Evolutionary conservation across 1,140 invertebrate genomes (phyloP), one percentile per base, ranked within the genome.

Genomic region (Lordiphosa collinella): DNA sequence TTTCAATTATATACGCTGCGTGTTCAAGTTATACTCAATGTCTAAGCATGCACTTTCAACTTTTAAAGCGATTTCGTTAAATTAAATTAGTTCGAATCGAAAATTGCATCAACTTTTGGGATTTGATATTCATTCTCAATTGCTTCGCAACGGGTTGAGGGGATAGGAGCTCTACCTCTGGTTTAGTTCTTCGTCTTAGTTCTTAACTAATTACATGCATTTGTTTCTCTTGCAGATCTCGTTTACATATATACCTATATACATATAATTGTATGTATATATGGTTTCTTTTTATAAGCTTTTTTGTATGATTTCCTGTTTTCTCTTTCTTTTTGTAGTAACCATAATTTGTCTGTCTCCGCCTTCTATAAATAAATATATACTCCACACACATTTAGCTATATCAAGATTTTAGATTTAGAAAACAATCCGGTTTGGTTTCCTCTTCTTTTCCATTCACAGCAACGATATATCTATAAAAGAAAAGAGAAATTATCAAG

Each of bases 291-390:
- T 68, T 67, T 64, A 71, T 80, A 75, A 72, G 62, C 63, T 64
- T 73, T n/a, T 70, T 75, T 29, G 25, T 50, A 62, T 58, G 63
- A 73, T 82, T 73, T 87, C 65, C 61, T 78, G 71, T 70, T 55
- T 56, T 51, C 54, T 55, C 36, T 65, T 50, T 48, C 60, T 40
- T 58, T 59, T 32, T 65, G 61, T 87, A 87, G 79, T 86, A 87
- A 87, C 85, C 85, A 87, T 86, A 85, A 85, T 87, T 85, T 87
- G 71, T 87, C 63, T 87, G 71, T 87, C 63, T 69, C 73, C 65
- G 35, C 56, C 51, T 67, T 60, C 62, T 52, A 12, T 55, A 52
- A 61, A 55, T 53, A 73, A 53, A 63, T 69, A 59, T 79, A 84
- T 85, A 85, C 80, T 84, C 68, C 79, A 84, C 79, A 84, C 62